These are phyloP conservation scores for Pecten maximus DNA, from an alignment of 2,888 invertebrate species.

Conservation along the genomic window DNA sequence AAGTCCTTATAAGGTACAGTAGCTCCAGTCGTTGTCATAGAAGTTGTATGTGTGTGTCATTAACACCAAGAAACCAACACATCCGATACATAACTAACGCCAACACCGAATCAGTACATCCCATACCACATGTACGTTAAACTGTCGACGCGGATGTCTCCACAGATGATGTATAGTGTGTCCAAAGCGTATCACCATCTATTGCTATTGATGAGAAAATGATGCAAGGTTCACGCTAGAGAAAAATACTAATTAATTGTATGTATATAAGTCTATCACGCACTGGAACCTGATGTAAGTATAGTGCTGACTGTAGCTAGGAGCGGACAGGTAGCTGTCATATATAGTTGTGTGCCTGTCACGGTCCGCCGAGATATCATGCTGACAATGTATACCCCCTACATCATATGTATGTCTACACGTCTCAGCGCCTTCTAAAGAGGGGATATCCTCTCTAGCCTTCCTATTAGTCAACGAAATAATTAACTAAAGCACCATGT, in stretches of 20 bases:
- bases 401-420: background rate
- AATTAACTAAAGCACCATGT: background rate
- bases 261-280: background rate
- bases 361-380: background rate
- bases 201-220: background rate
- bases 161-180: background rate
- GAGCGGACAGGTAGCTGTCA: background rate
- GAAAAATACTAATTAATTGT: background rate
- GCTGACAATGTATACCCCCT: background rate
- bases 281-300: background rate
- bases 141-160: background rate
- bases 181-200: background rate
- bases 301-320: background rate
- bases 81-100: no score
- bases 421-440: background rate
- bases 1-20: no score
- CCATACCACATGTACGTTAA: background rate
- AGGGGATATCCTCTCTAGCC: constrained; percentile 13
- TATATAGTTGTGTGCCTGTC: background rate
- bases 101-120: background rate
- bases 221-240: background rate
- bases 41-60: background rate
- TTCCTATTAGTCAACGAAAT: background rate
- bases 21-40: no score
- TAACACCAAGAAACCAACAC: background rate